Evolutionary conservation across 2,113 vertebrate species (phyloP).

Genomic region (Ameiurus melas): DNA sequence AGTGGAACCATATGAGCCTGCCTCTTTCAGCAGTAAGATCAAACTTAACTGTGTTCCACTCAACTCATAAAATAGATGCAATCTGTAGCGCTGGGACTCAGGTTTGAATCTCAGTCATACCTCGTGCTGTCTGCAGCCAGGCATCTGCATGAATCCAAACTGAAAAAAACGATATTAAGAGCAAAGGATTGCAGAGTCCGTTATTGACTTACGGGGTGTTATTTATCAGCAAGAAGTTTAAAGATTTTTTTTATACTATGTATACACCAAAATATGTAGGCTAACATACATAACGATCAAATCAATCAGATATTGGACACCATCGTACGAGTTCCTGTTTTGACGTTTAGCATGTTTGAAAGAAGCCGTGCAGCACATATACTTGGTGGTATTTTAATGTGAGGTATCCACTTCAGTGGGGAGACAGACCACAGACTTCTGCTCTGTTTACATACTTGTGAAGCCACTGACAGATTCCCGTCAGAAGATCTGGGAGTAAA

Average conservation of each 20-base stretch:
- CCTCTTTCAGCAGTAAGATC: conserved; percentile 11
- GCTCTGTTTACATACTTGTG: conserved; percentile 69
- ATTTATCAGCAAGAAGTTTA: not conserved
- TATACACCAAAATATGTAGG: not conserved
- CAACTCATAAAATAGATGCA: not conserved
- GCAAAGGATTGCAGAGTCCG: not conserved
- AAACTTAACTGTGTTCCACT: conserved; percentile 17
- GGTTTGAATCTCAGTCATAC: not conserved
- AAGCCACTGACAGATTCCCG: conserved; percentile 65
- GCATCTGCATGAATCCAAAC: not conserved
- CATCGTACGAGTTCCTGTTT: conserved; percentile 47
- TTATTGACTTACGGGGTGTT: not conserved
- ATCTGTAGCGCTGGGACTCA: not conserved
- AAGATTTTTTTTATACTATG: not conserved
- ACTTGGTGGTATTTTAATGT: conserved; percentile 51
- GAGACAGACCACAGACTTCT: conserved; percentile 57
- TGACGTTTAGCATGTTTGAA: conserved; percentile 48
- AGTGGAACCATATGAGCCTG: conserved; percentile 74
- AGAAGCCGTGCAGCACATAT: conserved; percentile 29
- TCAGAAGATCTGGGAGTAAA: conserved; percentile 62
- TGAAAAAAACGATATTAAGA: not conserved
- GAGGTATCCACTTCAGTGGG: conserved; percentile 45
- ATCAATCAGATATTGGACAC: conserved; percentile 46
- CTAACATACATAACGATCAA: not conserved
- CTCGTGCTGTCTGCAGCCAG: not conserved